A percentile compares a stretch with the other conserved stretches of the same genome.
Evolutionary conservation across 2,888 invertebrate species (phyloP).

Genomic region (Mellilla xanthometata): DNA sequence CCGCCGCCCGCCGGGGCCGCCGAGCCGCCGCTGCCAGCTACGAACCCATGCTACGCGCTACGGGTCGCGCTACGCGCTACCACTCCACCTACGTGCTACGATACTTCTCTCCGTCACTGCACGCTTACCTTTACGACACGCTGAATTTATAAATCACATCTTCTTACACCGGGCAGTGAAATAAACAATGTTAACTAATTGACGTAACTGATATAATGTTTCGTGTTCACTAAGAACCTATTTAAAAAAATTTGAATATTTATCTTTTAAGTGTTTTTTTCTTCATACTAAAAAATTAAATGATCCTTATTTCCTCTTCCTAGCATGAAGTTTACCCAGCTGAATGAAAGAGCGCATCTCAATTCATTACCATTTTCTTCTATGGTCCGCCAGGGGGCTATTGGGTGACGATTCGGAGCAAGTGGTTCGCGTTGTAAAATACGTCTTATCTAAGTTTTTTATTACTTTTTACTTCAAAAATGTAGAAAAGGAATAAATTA

Average conservation of each 20-base stretch:
- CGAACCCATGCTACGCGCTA: slow-evolving; percentile 30
- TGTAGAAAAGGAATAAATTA: no score
- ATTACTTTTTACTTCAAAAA: no score
- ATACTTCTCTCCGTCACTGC: not conserved
- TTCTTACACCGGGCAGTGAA: slow-evolving; percentile 19
- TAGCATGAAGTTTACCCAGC: no score
- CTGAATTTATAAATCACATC: slow-evolving; percentile 33
- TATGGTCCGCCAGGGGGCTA: slow-evolving; percentile 23
- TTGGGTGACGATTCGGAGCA: slow-evolving; percentile 29
- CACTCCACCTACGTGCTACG: slow-evolving; percentile 30
- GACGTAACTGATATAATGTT: no score
- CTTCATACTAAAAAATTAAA: no score
- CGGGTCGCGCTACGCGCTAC: slow-evolving; percentile 36
- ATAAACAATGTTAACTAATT: no score
- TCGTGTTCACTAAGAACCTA: no score
- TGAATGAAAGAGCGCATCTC: slow-evolving; percentile 27
- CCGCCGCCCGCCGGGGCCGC: slow-evolving; percentile 53
- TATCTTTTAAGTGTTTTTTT: no score
- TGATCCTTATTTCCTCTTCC: no score
- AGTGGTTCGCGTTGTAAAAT: slow-evolving; percentile 13
- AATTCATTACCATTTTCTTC: slow-evolving; percentile 33
- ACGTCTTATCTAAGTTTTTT: slow-evolving; percentile 20
- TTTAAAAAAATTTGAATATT: no score
- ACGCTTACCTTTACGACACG: slow-evolving; percentile 22
- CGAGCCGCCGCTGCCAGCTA: no score